Percentiles rank a stretch among this genome's conserved stretches.
Evolutionary conservation across 2,888 invertebrate genomes (phyloP).

Genomic region (Ceraclea dissimilis): DNA sequence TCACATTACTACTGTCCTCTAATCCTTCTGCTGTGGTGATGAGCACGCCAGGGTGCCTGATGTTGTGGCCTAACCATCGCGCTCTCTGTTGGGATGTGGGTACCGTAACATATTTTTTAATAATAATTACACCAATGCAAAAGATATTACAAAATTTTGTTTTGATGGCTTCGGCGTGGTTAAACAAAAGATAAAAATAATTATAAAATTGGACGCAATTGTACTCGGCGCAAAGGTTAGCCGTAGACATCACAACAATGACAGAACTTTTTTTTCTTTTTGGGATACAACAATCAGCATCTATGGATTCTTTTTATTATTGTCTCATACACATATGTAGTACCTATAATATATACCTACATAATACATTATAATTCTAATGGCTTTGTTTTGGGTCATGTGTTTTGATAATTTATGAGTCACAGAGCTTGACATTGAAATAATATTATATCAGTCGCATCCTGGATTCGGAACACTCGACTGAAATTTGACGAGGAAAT

Average conservation of each 20-base stretch:
- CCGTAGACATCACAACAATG: neutral
- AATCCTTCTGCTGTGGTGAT: too few species aligned
- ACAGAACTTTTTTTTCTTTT: neutral
- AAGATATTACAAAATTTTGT: too few species aligned
- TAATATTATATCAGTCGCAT: neutral
- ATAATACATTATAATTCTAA: too few species aligned
- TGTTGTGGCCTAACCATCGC: too few species aligned
- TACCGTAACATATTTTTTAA: too few species aligned
- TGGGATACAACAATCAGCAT: neutral
- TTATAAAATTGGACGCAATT: neutral
- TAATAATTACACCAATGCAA: too few species aligned
- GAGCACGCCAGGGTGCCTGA: too few species aligned
- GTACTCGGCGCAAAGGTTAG: neutral
- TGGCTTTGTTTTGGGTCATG: neutral
- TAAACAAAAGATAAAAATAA: too few species aligned
- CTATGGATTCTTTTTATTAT: neutral
- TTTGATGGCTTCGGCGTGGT: too few species aligned
- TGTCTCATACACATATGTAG: neutral
- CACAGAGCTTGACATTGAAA: conserved; percentile 1
- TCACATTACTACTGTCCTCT: too few species aligned
- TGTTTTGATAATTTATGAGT: conserved; percentile 4
- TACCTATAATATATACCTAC: too few species aligned
- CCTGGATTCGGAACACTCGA: neutral
- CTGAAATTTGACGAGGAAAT: neutral
- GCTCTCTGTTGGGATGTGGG: too few species aligned